These are phyloP conservation scores for Drosophila rhopaloa DNA, from an alignment of 1,140 invertebrate genomes.

Conservation along the genomic window DNA sequence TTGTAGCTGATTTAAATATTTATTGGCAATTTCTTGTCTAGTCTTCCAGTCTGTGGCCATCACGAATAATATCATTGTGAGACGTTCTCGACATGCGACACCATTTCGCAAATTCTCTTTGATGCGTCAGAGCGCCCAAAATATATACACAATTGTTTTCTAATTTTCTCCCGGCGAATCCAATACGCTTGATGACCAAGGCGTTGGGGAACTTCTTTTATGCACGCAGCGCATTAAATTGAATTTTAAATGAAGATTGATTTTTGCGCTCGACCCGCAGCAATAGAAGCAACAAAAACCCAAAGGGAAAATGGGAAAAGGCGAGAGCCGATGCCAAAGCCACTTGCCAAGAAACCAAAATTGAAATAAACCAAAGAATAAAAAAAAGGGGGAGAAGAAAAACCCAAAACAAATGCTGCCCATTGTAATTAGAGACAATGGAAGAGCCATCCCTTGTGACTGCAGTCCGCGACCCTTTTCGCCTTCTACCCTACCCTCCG, in stretches of 20 bases:
- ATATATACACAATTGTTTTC: slow-evolving; percentile 37
- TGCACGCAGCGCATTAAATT: slow-evolving; percentile 70
- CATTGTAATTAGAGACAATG: slow-evolving; percentile 81
- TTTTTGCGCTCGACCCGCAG: slow-evolving; percentile 59
- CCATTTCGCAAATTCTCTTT: slow-evolving; percentile 40
- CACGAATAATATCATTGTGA: slow-evolving; percentile 9
- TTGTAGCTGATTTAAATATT: background rate
- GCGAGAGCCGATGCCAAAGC: slow-evolving; percentile 35
- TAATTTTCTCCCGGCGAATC: slow-evolving; percentile 48
- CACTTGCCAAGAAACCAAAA: slow-evolving; percentile 63
- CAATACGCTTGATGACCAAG: slow-evolving; percentile 56
- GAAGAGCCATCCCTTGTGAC: slow-evolving; percentile 47
- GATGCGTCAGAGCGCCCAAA: slow-evolving; percentile 44
- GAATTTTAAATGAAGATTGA: slow-evolving; percentile 82
- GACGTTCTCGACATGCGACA: slow-evolving; percentile 35
- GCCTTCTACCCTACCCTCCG: slow-evolving; percentile 17
- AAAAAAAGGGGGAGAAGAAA: slow-evolving; percentile 14
- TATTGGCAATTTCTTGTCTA: background rate
- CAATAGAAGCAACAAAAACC: slow-evolving; percentile 7
- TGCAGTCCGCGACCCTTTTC: slow-evolving; percentile 65
- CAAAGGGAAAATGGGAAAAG: slow-evolving; percentile 15
- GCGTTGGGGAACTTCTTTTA: slow-evolving; percentile 48
- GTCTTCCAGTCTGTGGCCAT: slow-evolving; percentile 4
- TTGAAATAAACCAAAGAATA: slow-evolving; percentile 25
- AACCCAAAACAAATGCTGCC: slow-evolving; percentile 66